Conservation (phyloP, 1,140 invertebrate species). For the Heliconius hermathena region DNA sequence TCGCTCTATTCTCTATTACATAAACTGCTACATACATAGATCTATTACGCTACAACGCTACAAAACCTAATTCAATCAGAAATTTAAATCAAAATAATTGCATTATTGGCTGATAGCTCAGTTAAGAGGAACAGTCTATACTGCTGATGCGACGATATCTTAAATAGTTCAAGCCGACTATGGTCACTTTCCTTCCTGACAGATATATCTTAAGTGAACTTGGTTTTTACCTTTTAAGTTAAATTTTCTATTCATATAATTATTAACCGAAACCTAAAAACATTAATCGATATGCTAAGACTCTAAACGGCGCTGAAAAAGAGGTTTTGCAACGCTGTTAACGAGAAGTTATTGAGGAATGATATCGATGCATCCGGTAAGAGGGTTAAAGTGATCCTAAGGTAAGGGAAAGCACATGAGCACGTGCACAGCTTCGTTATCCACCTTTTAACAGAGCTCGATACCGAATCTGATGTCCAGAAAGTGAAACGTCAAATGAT, state of each 20-base stretch:
- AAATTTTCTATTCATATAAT: slow-evolving; percentile 17
- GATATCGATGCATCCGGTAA: slow-evolving; percentile 68
- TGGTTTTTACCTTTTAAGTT: neutral
- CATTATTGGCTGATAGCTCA: slow-evolving; percentile 26
- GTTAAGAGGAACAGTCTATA: slow-evolving; percentile 16
- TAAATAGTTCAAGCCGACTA: neutral
- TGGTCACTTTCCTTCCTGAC: slow-evolving; percentile 20
- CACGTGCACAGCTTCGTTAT: slow-evolving; percentile 57
- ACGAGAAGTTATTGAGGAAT: slow-evolving; percentile 64
- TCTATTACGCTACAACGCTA: slow-evolving; percentile 35
- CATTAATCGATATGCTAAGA: slow-evolving; percentile 50
- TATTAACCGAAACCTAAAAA: slow-evolving; percentile 36
- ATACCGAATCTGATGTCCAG: slow-evolving; percentile 61
- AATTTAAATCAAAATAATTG: slow-evolving; percentile 31
- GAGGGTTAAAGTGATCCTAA: slow-evolving; percentile 56
- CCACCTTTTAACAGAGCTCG: slow-evolving; percentile 69
- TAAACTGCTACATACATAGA: slow-evolving; percentile 34
- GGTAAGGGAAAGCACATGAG: slow-evolving; percentile 48
- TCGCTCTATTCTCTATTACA: slow-evolving; percentile 43
- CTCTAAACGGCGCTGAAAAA: slow-evolving; percentile 50
- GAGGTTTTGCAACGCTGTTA: slow-evolving; percentile 67
- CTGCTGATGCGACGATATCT: neutral
- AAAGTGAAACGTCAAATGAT: slow-evolving; percentile 75
- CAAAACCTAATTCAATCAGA: slow-evolving; percentile 38
- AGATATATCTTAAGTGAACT: slow-evolving; percentile 48